phyloP scores from a whole-genome alignment of 1,140 invertebrate species.

The Papilio dardanus region DNA sequence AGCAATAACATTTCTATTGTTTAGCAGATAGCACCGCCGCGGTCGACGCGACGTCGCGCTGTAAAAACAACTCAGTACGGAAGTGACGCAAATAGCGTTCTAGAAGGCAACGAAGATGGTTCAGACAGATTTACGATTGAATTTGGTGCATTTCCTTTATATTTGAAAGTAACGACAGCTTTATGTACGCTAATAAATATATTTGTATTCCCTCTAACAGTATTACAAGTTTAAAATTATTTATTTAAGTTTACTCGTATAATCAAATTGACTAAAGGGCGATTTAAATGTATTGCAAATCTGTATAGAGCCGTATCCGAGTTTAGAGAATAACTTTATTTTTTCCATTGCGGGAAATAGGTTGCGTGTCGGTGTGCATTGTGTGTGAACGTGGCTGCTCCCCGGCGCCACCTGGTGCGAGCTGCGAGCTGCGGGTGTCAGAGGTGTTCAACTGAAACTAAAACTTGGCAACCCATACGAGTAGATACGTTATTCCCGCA shows the following conservation, averaged over 20 bases:
- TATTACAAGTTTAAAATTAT: too few species aligned
- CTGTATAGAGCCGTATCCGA: background rate
- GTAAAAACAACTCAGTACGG: background rate
- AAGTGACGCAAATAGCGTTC: constrained; percentile 3
- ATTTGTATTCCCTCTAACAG: background rate
- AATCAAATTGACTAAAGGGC: too few species aligned
- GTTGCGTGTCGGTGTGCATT: background rate
- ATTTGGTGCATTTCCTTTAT: constrained; percentile 9
- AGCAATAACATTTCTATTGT: background rate
- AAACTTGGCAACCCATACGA: background rate
- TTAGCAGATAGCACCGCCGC: background rate
- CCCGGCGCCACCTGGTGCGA: background rate
- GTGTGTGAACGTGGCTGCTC: background rate
- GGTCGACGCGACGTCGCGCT: background rate
- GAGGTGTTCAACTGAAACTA: background rate
- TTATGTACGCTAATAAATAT: background rate
- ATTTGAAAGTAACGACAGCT: constrained; percentile 10
- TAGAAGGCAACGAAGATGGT: background rate
- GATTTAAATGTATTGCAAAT: background rate
- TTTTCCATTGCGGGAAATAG: background rate
- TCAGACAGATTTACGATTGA: background rate
- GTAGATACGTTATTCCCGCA: background rate
- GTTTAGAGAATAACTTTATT: background rate
- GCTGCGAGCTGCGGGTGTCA: background rate
- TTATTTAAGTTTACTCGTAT: too few species aligned